A percentile compares a stretch with the other conserved stretches of the same genome.
phyloP scores from a whole-genome alignment of 2,797 vertebrate species.

The Nannoperca australis region DNA sequence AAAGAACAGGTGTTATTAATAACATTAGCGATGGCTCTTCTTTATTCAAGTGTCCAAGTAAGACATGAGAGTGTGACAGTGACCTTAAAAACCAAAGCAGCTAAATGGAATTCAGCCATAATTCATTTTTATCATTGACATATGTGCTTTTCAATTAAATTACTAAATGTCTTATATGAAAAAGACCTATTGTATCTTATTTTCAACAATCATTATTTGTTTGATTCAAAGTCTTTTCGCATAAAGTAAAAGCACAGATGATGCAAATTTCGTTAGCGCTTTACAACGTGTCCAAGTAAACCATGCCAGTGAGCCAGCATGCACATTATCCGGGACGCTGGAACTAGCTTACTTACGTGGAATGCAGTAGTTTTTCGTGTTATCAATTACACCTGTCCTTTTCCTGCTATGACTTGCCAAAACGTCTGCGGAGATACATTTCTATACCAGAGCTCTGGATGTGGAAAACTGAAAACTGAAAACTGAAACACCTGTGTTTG shows the following conservation, averaged over 20 bases:
- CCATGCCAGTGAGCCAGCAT: not conserved
- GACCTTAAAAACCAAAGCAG: not conserved
- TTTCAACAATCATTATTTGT: not conserved
- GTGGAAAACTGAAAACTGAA: slow-evolving; percentile 2
- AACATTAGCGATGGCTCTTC: not conserved
- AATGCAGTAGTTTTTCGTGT: not conserved
- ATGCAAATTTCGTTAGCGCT: not conserved
- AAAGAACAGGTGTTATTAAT: not conserved
- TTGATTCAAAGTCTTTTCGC: not conserved
- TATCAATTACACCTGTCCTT: not conserved
- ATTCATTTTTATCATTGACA: slow-evolving; percentile 1
- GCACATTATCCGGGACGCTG: not conserved
- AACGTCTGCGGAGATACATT: not conserved
- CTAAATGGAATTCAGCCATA: slow-evolving; percentile 8
- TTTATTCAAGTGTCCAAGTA: not conserved
- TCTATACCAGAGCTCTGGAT: not conserved
- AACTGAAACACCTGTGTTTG: slow-evolving; percentile 21
- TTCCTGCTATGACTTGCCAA: not conserved
- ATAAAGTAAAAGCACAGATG: not conserved
- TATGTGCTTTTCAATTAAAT: not conserved
- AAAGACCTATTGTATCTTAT: not conserved
- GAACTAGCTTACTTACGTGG: not conserved
- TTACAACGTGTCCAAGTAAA: not conserved
- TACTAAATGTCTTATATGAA: not conserved
- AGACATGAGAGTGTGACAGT: not conserved